Conservation (phyloP, 1,140 invertebrate species). For the Mactra quadrangularis region DNA sequence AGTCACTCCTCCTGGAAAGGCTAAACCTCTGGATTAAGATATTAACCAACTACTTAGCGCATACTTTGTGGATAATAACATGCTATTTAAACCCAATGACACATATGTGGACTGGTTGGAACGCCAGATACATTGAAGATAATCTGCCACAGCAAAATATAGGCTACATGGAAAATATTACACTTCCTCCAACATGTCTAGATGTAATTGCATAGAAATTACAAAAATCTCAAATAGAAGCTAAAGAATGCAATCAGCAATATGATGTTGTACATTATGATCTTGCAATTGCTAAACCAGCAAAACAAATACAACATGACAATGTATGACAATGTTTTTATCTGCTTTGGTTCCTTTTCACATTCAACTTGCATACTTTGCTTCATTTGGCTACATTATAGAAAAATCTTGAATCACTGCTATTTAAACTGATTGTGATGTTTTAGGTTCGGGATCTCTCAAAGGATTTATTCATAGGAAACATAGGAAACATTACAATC, state of each 20-base stretch:
- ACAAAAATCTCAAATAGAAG: slow-evolving; percentile 72
- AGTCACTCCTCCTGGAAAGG: too few species aligned
- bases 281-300: slow-evolving; percentile 82
- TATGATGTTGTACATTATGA: slow-evolving; percentile 82
- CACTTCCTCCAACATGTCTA: slow-evolving; percentile 25
- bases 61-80: background rate
- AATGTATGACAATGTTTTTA: slow-evolving; percentile 52
- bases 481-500: slow-evolving; percentile 85
- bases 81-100: background rate
- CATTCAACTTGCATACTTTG: slow-evolving; percentile 44
- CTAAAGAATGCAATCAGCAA: slow-evolving; percentile 73
- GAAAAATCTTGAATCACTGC: slow-evolving; percentile 63
- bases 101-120: slow-evolving; percentile 31
- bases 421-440: slow-evolving; percentile 81
- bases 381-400: slow-evolving; percentile 27
- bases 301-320: slow-evolving; percentile 75
- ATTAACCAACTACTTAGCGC: too few species aligned
- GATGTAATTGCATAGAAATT: slow-evolving; percentile 81
- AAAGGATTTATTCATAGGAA: slow-evolving; percentile 82
- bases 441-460: slow-evolving; percentile 83
- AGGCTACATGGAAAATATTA: slow-evolving; percentile 54
- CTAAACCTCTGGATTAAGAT: too few species aligned
- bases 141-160: slow-evolving; percentile 40
- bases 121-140: background rate
- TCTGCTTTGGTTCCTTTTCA: slow-evolving; percentile 36